Evolutionary conservation across 1,140 invertebrate species (phyloP).

Genomic region (Rhopalosiphum maidis): DNA sequence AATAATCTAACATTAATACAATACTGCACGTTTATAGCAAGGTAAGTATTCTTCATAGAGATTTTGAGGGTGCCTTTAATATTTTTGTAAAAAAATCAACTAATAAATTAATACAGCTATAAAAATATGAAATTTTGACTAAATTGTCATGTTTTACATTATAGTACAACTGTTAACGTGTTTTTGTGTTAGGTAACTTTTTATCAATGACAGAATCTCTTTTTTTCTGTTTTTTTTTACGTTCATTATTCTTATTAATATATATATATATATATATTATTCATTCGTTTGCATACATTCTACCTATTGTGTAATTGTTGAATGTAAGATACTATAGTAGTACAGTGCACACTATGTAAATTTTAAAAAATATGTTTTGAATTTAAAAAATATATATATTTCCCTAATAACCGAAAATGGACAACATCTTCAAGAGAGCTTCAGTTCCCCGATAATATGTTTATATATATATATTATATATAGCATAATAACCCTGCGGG

Average conservation of each 20-base stretch:
- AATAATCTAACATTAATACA: neutral
- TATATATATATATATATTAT: neutral
- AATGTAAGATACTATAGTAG: neutral
- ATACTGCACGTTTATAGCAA: neutral
- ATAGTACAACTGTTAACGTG: neutral
- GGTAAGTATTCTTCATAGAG: neutral
- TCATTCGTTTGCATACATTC: neutral
- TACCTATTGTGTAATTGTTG: neutral
- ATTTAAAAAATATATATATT: neutral
- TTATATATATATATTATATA: neutral
- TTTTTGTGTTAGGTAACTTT: neutral
- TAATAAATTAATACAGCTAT: neutral
- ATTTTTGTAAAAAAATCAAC: neutral
- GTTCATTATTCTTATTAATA: neutral
- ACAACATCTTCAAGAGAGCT: neutral
- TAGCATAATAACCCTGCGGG: neutral
- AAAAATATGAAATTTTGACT: neutral
- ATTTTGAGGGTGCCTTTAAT: neutral
- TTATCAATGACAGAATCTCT: neutral
- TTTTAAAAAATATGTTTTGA: neutral
- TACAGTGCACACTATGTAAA: neutral
- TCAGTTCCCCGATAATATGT: neutral
- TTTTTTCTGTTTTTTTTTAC: neutral
- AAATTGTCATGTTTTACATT: neutral
- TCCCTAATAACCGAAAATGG: neutral